phyloP scores from a whole-genome alignment of 2,113 vertebrate genomes.

The Chroicocephalus ridibundus region DNA sequence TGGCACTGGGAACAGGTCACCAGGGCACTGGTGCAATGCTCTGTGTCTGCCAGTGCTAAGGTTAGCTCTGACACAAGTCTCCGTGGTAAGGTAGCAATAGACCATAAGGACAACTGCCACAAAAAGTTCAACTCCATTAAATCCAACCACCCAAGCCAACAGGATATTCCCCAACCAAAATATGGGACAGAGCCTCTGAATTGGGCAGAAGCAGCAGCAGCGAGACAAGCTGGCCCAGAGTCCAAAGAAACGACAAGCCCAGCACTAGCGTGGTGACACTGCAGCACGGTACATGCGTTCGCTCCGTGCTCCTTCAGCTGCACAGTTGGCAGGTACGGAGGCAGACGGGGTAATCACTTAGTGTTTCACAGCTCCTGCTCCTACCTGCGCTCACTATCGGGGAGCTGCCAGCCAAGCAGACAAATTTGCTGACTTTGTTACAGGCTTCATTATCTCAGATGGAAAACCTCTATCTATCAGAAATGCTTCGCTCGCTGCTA shows the following conservation, averaged over 20 bases:
- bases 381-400: not conserved
- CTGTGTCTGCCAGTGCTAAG: not conserved
- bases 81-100: not conserved
- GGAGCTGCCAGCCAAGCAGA: not conserved
- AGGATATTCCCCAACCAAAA: not conserved
- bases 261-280: not conserved
- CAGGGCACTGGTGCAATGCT: not conserved
- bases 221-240: accelerated
- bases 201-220: not conserved
- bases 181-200: not conserved
- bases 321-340: accelerated
- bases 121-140: not conserved
- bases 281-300: accelerated
- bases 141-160: not conserved
- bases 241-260: not conserved
- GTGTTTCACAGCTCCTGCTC: not conserved
- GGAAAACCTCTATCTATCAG: not conserved
- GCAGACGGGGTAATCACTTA: not conserved
- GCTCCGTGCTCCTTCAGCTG: accelerated
- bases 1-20: not conserved
- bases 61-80: not conserved
- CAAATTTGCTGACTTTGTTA: not conserved
- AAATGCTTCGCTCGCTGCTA: not conserved
- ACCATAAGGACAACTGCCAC: not conserved
- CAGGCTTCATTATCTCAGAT: not conserved